Evolutionary conservation across 2,113 vertebrate genomes (phyloP), one percentile per base, ranked within the genome.

Genomic region (Burhinus bistriatus): DNA sequence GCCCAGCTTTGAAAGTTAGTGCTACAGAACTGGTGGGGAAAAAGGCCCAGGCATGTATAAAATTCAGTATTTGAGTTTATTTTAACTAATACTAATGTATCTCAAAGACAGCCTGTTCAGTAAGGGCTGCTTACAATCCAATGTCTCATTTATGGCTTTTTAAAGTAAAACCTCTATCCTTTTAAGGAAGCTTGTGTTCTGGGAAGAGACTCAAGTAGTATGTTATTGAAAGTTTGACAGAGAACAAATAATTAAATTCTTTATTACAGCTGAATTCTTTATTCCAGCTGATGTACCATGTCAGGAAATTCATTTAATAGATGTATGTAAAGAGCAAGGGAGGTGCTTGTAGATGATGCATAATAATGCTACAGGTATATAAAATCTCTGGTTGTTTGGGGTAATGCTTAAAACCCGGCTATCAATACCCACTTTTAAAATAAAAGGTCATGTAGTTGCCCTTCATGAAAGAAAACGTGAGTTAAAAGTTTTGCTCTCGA

Each of bases 121-220:
- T 87, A 90, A 96, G 86, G 93, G 95, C 94, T 96, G 92, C 80
- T 97, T 88, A 96, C 36, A 94, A 69, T 80, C 92, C 66, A 30
- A 11, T 15, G 20, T 96, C 73, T 72, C 13, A 49, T 40, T 85
- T 97, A 98, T 96, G 96, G 97, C 98, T 98, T 98, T 97, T 85
- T 27, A 36, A 91, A 84, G 81, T 70, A 90, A 81, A 80, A 92
- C 13, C 19, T 68, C 45, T 66, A 7, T 64, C 59, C 52, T 65
- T 71, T 57, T 27, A 83, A 83, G 54, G 62, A 69, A 62, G 71
- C 52, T 45, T 76, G 44, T 51, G 29, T 36, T 68, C 29, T 66
- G 83, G 69, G 66, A 61, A 69, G 40, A 57, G 47, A 66, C 49
- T 65, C 58, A 26, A 26, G 19, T 69, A 55, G 58, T 55, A 34